phyloP scores from a whole-genome alignment of 2,888 invertebrate genomes.

The Piscicola geometra region DNA sequence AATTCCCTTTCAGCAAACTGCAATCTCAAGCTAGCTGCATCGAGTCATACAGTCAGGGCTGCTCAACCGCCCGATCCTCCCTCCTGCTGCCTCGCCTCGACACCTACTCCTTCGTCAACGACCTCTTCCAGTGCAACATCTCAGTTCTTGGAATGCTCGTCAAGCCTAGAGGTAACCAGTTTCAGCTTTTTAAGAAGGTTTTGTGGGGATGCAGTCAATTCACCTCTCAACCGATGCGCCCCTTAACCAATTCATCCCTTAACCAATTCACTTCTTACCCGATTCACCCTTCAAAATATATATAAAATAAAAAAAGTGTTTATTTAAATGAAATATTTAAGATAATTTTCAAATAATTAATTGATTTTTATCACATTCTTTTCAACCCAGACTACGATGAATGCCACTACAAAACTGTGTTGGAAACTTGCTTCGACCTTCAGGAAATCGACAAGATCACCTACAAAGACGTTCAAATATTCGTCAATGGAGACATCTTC shows the following conservation, averaged over 20 bases:
- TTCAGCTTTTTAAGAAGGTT: neutral
- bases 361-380: too few relatives aligned
- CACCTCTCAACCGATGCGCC: too few relatives aligned
- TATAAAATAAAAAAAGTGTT: too few relatives aligned
- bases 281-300: too few relatives aligned
- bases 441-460: neutral
- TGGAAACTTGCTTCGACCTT: neutral
- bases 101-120: constrained; percentile 17
- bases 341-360: too few relatives aligned
- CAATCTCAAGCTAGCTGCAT: constrained; percentile 21
- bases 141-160: constrained; percentile 1
- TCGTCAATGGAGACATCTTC: neutral
- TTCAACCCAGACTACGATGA: neutral
- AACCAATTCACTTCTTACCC: too few relatives aligned
- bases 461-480: neutral
- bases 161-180: neutral
- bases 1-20: neutral
- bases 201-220: too few relatives aligned
- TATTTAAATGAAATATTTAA: too few relatives aligned
- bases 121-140: constrained; percentile 25
- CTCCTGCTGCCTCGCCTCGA: constrained; percentile 9
- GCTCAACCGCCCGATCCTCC: neutral
- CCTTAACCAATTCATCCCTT: too few relatives aligned
- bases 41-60: neutral
- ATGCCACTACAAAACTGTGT: neutral